Evolutionary conservation across 2,888 invertebrate genomes (phyloP).

Genomic region (Leistus spinibarbis): DNA sequence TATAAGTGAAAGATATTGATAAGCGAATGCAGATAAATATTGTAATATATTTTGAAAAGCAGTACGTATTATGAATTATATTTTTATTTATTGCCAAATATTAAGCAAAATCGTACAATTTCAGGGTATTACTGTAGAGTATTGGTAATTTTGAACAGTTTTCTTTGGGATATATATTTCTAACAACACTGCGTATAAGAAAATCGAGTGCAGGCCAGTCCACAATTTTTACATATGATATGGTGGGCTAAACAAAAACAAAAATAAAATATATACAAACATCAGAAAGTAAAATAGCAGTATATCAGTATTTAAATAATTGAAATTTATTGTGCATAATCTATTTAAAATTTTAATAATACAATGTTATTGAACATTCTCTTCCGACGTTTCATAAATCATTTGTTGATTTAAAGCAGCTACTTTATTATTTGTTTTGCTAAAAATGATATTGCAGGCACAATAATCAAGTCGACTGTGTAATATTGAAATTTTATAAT

Average conservation of each 20-base stretch:
- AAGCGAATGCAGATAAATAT: neutral
- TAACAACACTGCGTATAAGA: too few relatives aligned
- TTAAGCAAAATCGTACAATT: too few relatives aligned
- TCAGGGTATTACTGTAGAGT: too few relatives aligned
- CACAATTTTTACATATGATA: too few relatives aligned
- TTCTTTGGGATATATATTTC: too few relatives aligned
- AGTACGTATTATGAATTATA: too few relatives aligned
- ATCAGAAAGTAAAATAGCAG: neutral
- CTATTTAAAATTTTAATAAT: neutral
- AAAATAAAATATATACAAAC: too few relatives aligned
- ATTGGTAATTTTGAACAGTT: too few relatives aligned
- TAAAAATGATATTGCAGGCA: constrained; percentile 1
- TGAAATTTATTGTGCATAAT: neutral
- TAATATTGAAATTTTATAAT: constrained; percentile 24
- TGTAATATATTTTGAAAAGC: neutral
- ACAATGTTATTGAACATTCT: neutral
- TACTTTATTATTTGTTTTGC: constrained; percentile 8
- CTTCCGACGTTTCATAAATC: constrained; percentile 18
- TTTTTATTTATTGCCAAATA: too few relatives aligned
- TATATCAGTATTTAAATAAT: neutral
- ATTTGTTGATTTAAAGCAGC: constrained; percentile 17
- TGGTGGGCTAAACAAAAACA: too few relatives aligned
- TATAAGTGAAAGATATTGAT: neutral
- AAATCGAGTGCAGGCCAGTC: too few relatives aligned
- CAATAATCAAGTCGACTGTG: neutral